phyloP scores from a whole-genome alignment of 2,113 vertebrate genomes.

The Tricholaema leucomelas region DNA sequence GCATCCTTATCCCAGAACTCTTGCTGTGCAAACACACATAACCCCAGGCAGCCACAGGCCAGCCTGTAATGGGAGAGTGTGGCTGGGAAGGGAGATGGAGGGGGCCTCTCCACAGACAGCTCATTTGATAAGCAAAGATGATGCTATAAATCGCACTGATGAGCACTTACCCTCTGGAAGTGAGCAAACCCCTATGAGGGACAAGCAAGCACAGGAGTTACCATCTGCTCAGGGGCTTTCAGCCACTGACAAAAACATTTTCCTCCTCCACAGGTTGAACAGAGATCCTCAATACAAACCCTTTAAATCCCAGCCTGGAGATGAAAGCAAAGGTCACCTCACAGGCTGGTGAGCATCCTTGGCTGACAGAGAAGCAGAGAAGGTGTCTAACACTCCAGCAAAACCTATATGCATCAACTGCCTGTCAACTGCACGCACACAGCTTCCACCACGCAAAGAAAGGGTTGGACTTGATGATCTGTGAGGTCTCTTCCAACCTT shows the following conservation, averaged over 20 bases:
- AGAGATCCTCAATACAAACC: not conserved
- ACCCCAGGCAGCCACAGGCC: not conserved
- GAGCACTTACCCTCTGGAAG: not conserved
- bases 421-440: not conserved
- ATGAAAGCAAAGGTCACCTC: not conserved
- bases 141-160: not conserved
- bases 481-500: too few species aligned
- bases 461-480: too few species aligned
- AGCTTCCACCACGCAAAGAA: not conserved
- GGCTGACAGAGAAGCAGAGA: not conserved
- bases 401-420: not conserved
- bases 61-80: fast-evolving
- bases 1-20: not conserved
- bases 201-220: not conserved
- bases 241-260: not conserved
- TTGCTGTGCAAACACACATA: not conserved
- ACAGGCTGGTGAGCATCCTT: not conserved
- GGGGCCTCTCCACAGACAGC: not conserved
- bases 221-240: not conserved
- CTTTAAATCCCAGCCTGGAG: not conserved
- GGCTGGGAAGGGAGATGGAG: not conserved
- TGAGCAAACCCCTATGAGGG: not conserved
- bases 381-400: not conserved
- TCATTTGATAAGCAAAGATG: not conserved
- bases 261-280: not conserved